A percentile compares a stretch with the other conserved stretches of the same genome.
phyloP scores from a whole-genome alignment of 1,140 invertebrate genomes.

The Sarcophaga bullata region DNA sequence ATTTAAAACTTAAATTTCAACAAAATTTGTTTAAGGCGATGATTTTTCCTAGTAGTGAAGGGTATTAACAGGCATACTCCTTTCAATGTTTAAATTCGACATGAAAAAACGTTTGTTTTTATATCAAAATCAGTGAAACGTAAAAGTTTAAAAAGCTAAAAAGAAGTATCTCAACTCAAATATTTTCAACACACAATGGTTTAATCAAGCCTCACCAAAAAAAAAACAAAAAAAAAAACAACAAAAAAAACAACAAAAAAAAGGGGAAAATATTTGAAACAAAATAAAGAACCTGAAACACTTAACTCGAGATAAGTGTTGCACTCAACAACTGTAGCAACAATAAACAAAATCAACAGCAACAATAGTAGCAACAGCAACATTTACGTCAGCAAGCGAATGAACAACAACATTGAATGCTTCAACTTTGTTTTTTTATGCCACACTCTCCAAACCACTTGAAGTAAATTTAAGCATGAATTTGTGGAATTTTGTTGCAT shows the following conservation, averaged over 20 bases:
- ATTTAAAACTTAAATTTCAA: no score
- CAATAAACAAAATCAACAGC: not conserved
- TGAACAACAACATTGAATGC: not conserved
- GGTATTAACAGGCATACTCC: not conserved
- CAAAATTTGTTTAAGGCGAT: no score
- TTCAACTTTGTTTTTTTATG: not conserved
- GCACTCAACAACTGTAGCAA: conserved; percentile 10
- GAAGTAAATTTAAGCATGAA: conserved; percentile 24
- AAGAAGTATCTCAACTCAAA: conserved; percentile 14
- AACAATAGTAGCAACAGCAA: not conserved
- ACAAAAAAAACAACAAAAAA: not conserved
- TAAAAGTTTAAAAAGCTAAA: not conserved
- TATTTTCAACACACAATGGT: conserved; percentile 22
- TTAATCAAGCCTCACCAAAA: conserved; percentile 5
- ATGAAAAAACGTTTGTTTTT: not conserved
- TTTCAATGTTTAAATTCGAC: not conserved
- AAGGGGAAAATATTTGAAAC: no score
- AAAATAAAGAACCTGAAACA: not conserved
- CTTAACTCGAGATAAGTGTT: conserved; percentile 14
- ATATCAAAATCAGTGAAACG: not conserved
- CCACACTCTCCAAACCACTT: conserved; percentile 7
- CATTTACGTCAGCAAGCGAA: not conserved
- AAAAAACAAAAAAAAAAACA: conserved; percentile 2
- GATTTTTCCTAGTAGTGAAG: no score
- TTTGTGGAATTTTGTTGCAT: not conserved